Evolutionary conservation across 2,113 vertebrate genomes (phyloP).

Genomic region (Argyrosomus japonicus): DNA sequence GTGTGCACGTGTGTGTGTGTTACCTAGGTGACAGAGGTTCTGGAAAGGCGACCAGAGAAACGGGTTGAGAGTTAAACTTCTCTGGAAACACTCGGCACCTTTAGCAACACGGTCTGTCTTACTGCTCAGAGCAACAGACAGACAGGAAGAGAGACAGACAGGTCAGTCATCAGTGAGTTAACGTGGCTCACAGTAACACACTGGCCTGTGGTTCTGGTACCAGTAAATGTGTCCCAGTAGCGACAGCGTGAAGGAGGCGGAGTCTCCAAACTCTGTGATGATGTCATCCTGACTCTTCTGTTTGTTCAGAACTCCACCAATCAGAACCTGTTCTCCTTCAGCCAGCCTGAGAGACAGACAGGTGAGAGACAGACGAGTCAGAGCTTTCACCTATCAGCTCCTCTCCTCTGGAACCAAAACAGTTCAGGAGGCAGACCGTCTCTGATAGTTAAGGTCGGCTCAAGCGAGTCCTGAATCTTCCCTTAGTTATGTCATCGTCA

Average conservation of each 20-base stretch:
- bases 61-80: conserved; percentile 97
- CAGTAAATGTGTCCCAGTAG: conserved; percentile 98
- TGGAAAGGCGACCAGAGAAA: conserved; percentile 99
- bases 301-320: conserved; percentile 97
- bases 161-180: background rate
- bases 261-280: conserved; percentile 97
- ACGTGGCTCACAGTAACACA: background rate
- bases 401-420: too few relatives aligned
- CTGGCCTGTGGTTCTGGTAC: conserved; percentile 71
- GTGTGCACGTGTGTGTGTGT: conserved; percentile 15
- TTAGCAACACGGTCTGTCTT: conserved; percentile 86
- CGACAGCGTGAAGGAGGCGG: conserved; percentile 95
- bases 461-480: too few relatives aligned
- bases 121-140: conserved; percentile 56
- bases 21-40: conserved; percentile 98
- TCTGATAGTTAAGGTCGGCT: too few relatives aligned
- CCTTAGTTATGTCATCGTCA: too few relatives aligned
- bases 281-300: conserved; percentile 99
- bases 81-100: conserved; percentile 99
- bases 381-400: too few relatives aligned
- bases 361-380: background rate
- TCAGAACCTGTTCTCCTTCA: conserved; percentile 97
- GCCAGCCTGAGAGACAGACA: conserved; percentile 87
- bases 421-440: too few relatives aligned
- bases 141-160: background rate